Conservation (phyloP, 2,888 invertebrate genomes). For the Drosophila algonquin region DNA sequence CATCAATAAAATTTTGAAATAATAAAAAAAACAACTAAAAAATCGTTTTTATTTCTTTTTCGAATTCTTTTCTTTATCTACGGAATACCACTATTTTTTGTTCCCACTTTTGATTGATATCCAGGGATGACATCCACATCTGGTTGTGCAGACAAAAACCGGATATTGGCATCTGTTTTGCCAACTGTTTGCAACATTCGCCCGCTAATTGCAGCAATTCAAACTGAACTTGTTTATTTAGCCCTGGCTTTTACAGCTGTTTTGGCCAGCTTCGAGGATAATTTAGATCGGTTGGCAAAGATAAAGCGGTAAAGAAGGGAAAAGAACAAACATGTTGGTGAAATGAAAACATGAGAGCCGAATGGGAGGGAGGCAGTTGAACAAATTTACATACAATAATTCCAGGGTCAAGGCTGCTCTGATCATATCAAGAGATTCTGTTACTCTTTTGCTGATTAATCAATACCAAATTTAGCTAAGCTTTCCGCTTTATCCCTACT, state of each 20-base stretch:
- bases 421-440: not conserved
- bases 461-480: too few relatives aligned
- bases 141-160: slow-evolving; percentile 32
- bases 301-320: slow-evolving; percentile 1
- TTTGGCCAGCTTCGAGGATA: slow-evolving; percentile 35
- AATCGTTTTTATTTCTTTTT: not conserved
- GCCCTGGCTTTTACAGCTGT: slow-evolving; percentile 60
- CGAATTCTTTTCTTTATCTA: not conserved
- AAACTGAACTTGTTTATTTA: slow-evolving; percentile 23
- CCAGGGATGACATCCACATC: slow-evolving; percentile 34
- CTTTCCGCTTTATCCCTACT: too few relatives aligned
- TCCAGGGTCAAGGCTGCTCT: not conserved
- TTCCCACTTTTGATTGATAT: slow-evolving; percentile 7
- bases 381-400: not conserved
- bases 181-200: slow-evolving; percentile 29
- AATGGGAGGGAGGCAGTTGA: not conserved
- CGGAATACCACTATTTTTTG: too few relatives aligned
- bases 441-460: too few relatives aligned
- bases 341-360: not conserved
- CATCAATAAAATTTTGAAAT: slow-evolving; percentile 71
- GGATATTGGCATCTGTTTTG: slow-evolving; percentile 64
- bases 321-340: not conserved
- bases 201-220: slow-evolving; percentile 61
- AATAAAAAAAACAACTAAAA: slow-evolving; percentile 16
- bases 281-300: slow-evolving; percentile 22